A percentile compares a stretch with the other conserved stretches of the same genome.
Conservation (phyloP, 1,140 invertebrate genomes). For the Zophobas atratus region DNA sequence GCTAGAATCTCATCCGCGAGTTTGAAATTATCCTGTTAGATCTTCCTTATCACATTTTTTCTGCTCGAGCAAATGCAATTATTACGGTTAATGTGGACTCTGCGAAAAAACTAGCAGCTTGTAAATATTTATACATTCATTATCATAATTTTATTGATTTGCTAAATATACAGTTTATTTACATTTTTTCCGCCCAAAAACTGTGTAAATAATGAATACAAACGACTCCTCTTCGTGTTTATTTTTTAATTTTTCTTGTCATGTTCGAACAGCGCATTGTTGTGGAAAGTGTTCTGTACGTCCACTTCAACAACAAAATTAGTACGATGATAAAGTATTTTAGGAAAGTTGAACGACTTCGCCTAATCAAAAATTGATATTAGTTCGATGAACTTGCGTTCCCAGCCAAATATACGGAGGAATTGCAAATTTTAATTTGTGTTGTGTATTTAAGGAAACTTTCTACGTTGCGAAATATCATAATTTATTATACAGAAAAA, state of each 20-base stretch:
- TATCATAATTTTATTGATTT: not conserved
- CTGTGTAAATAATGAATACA: not conserved
- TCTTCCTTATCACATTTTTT: too few species aligned
- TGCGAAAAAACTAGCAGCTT: not conserved
- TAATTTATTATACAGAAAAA: constrained; percentile 6
- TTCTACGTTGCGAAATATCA: constrained; percentile 17
- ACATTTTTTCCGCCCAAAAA: not conserved
- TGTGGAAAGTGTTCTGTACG: constrained; percentile 3
- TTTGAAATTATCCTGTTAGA: too few species aligned
- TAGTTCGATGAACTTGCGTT: constrained; percentile 45
- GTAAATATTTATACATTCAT: constrained; percentile 9
- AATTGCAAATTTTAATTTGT: constrained; percentile 39
- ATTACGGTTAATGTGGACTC: not conserved
- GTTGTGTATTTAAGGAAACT: constrained; percentile 17
- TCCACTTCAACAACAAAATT: constrained; percentile 32
- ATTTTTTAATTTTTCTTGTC: not conserved
- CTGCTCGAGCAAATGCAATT: not conserved
- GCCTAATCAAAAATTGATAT: constrained; percentile 49
- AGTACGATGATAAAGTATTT: constrained; percentile 48
- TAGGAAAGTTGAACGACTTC: constrained; percentile 47
- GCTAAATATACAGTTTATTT: not conserved
- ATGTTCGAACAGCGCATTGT: not conserved
- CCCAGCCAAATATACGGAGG: constrained; percentile 20
- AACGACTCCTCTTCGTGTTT: not conserved
- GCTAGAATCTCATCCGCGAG: too few species aligned